Base-by-base conservation (phyloP, 2,888 invertebrate species). In the Sphaerophoria taeniata region DNA sequence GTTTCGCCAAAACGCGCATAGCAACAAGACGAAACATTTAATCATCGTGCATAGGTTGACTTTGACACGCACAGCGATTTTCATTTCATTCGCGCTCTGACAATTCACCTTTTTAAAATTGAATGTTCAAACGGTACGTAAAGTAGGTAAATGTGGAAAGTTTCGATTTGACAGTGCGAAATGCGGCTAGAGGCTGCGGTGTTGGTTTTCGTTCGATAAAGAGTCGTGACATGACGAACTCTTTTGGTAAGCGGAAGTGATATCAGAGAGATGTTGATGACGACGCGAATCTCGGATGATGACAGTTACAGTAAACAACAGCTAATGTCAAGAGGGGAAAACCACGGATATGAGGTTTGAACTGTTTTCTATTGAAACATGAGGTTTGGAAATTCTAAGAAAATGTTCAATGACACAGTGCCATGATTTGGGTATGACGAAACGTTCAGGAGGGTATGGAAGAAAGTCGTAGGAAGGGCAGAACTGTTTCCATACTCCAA, bases 191-290 rank as follows among this genome's bases (percentile, higher is more conserved):
- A 4, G 14, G 16, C 11, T 16, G 43, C 39, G 14, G 16, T 14
- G 58, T 16, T 43, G 39, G 12, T 14, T 60, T 43, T 84, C 67
- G 79, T 71, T 24, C 24, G 24, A 24, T 24, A 24, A 24, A 65
- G 47, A 63, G 73, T 71, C 83, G 70, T 83, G 74, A 79, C 56
- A 70, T 79, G 71, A 67, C 71, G 75, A 78, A 79, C 79, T 72
- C 60, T 70, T 70, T 79, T 71, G 70, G 36, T 72, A 61, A 79
- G 72, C 84, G 84, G 84, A 80, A 80, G 79, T 78, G 74, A 84
- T 71, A 70, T 84, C 75, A 79, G 12, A 43, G 51, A 79, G 75
- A 67, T 71, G 43, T 63, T 34, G 47, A 31, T 47, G 63, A 49
- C 51, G 60, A 6, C 43, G 24, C 6, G 6, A 45, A 31, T 61